Conservation (phyloP, 1,140 invertebrate genomes). For the Lerema accius region DNA sequence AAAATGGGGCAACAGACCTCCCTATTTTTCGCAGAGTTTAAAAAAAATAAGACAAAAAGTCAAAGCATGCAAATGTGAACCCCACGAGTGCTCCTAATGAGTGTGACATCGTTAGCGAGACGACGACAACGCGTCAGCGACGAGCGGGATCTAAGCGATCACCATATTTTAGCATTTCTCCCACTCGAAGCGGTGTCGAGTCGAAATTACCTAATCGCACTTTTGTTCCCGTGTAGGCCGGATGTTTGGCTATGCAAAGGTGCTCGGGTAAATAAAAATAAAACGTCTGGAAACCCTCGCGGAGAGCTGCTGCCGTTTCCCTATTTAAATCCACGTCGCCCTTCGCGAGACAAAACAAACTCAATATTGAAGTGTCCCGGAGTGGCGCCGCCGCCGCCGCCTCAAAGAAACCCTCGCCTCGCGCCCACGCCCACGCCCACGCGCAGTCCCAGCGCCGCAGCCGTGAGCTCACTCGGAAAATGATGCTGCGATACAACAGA, state of each 20-base stretch:
- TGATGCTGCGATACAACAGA: no score
- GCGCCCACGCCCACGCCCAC: neutral
- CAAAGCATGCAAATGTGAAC: neutral
- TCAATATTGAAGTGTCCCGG: conserved; percentile 42
- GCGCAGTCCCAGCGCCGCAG: neutral
- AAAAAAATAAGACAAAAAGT: neutral
- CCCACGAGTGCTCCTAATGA: neutral
- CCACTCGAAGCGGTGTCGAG: neutral
- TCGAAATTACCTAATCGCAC: conserved; percentile 18
- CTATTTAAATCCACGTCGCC: conserved; percentile 45
- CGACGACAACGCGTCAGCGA: neutral
- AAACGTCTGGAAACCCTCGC: conserved; percentile 36
- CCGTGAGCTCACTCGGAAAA: no score
- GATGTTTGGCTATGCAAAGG: conserved; percentile 37
- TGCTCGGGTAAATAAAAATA: conserved; percentile 42
- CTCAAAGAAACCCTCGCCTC: conserved; percentile 7
- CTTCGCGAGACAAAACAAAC: conserved; percentile 52
- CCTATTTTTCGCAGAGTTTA: neutral
- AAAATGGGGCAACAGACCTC: no score
- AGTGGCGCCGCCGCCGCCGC: conserved; percentile 16
- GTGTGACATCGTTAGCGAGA: neutral
- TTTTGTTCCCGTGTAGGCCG: conserved; percentile 17
- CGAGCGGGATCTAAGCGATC: neutral
- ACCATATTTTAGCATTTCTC: conserved; percentile 11
- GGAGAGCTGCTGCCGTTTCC: conserved; percentile 38